Conservation (phyloP, 2,113 vertebrate species). For the Vidua macroura region DNA sequence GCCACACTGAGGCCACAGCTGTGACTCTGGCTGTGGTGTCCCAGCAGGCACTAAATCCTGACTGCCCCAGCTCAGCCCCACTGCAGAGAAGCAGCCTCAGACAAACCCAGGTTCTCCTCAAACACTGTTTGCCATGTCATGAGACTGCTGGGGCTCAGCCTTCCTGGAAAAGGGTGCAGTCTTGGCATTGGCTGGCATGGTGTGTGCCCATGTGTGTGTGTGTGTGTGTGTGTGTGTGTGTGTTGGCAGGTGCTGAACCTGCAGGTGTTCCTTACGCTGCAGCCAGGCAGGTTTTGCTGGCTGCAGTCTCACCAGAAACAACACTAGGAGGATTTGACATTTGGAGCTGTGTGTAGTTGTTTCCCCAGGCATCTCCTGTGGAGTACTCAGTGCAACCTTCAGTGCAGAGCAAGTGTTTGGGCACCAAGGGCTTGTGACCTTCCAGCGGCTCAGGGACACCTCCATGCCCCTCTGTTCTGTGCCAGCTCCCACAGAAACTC, state of each 20-base stretch:
- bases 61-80: accelerated
- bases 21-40: neutral
- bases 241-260: neutral
- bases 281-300: neutral
- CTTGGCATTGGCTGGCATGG: neutral
- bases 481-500: neutral
- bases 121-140: neutral
- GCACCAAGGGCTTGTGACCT: neutral
- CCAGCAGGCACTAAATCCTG: accelerated
- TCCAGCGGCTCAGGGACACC: neutral
- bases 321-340: neutral
- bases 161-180: accelerated
- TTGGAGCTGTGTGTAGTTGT: neutral
- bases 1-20: accelerated
- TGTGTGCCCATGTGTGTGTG: accelerated
- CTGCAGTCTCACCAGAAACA: neutral
- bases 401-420: no score
- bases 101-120: neutral
- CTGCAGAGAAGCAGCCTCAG: neutral
- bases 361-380: neutral
- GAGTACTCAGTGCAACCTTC: accelerated
- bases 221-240: neutral
- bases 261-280: neutral
- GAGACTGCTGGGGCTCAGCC: neutral
- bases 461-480: neutral